Base-by-base conservation (phyloP, 2,113 vertebrate species). In the Strix aluco region DNA sequence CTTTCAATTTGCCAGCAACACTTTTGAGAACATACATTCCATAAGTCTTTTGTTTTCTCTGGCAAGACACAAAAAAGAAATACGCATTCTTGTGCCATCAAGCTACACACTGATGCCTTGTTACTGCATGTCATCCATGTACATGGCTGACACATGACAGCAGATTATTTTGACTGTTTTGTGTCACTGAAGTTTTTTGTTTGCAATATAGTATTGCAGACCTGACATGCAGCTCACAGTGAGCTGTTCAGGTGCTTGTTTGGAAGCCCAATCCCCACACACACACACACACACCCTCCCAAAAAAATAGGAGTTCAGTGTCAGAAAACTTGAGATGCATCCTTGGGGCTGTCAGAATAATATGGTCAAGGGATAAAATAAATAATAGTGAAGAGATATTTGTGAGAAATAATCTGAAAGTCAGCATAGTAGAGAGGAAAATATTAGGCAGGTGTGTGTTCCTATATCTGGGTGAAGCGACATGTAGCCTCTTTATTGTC, bases 221-320 rank as follows among this genome's bases (percentile, higher is more conserved):
- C 8, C 13, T 38, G 32, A 38, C 11, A 10, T 0, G 0, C 13
- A 47, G 16, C 54, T 80, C 17, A 38, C 15, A 22, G 11, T 17
- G 42, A 81, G 27, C 15, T 86, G 8, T n/a, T 51, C 5, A 75
- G 10, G 26, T 65, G 4, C 36, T 71, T 42, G 9, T 62, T 78
- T 72, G 13, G 17, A 82, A 5, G 14, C 19, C 19, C 25, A 34
- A 1, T 11, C 9, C 26, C 42, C 9, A 57, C 22, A 46, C 3
- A 69, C 3, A 5, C 6, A 44, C 40, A 40, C 40, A 40, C 5
- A 30, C 2, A 52, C 10, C 15, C 9, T 4, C 6, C 8, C 3
- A 10, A 7, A 73, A 40, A 23, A 42, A 62, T n/a, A 18, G 4
- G 5, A 34, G 3, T 25, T 59, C 13, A 47, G 5, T 49, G 15